These are phyloP conservation scores for Aphis craccivora DNA, from an alignment of 1,140 invertebrate genomes.

Conservation along the genomic window DNA sequence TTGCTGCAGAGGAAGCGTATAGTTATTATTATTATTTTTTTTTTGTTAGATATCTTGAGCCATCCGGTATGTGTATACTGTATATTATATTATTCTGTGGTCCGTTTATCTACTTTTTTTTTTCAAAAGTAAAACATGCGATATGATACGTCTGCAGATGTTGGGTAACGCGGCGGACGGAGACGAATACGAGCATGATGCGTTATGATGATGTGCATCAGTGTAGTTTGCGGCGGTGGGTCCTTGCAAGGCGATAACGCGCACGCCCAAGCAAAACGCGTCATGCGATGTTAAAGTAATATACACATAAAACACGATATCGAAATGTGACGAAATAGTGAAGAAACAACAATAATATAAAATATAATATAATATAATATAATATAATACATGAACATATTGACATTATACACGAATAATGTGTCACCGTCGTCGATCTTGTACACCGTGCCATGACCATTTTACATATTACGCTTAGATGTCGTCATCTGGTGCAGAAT, in stretches of 20 bases:
- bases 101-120: not conserved
- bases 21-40: not conserved
- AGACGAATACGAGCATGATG: not conserved
- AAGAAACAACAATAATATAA: not conserved
- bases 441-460: not conserved
- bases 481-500: not conserved
- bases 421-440: not conserved
- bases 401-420: not conserved
- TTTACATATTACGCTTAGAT: not conserved
- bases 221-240: conserved; percentile 12
- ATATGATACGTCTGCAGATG: not conserved
- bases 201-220: not conserved
- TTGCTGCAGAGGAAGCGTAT: not conserved
- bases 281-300: not conserved
- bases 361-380: not conserved
- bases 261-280: not conserved
- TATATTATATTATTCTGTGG: not conserved
- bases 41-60: conserved; percentile 27
- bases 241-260: conserved; percentile 35
- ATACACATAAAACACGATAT: not conserved
- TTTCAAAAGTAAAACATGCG: not conserved
- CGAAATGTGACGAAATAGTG: not conserved
- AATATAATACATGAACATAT: not conserved
- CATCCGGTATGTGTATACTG: conserved; percentile 51
- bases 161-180: not conserved